Evolutionary conservation across 2,888 invertebrate genomes (phyloP), one percentile per base, ranked within the genome.

Genomic region (Ornithoptera alexandrae): DNA sequence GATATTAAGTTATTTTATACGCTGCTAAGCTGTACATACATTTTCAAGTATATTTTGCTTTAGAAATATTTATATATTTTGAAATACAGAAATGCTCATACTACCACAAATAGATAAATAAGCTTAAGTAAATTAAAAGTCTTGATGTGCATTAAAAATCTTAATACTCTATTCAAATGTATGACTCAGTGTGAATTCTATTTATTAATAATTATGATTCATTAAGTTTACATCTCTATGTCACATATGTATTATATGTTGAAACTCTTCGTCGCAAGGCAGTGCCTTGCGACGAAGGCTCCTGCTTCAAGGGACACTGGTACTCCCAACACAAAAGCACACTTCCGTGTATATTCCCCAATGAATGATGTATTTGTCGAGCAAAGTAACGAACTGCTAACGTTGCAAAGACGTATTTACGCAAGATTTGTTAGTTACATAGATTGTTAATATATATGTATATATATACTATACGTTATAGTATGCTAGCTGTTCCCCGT

Each of bases 261-360:
- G 6, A 58, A 58, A 58, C 7, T 58, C n/a, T 6, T 58, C 15
- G 57, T 24, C 22, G 10, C 20, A 20, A 10, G 57, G 57, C n/a
- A 58, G 57, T 22, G 57, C n/a, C n/a, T n/a, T n/a, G n/a, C n/a
- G n/a, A n/a, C n/a, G n/a, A n/a, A n/a, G n/a, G n/a, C n/a, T n/a
- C n/a, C n/a, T 10, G 12, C 12, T 1, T 22, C 22, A 58, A 4
- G 57, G 10, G 22, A 10, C 57, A 58, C 20, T n/a, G 12, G 12
- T 22, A 59, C 60, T 60, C 60, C 56, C 18, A 50, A 56, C 59
- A 63, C 64, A 65, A 69, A 56, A 65, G 60, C 39, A 65, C 56
- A 64, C 64, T 64, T 68, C 53, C 65, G 58, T 56, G 64, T 24
- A 65, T 69, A 65, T 69, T 65, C 53, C 69, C 69, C 20, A 64